Evolutionary conservation across 2,113 vertebrate species (phyloP), one percentile per base, ranked within the genome.

Genomic region (Rhynchopsitta pachyrhyncha): DNA sequence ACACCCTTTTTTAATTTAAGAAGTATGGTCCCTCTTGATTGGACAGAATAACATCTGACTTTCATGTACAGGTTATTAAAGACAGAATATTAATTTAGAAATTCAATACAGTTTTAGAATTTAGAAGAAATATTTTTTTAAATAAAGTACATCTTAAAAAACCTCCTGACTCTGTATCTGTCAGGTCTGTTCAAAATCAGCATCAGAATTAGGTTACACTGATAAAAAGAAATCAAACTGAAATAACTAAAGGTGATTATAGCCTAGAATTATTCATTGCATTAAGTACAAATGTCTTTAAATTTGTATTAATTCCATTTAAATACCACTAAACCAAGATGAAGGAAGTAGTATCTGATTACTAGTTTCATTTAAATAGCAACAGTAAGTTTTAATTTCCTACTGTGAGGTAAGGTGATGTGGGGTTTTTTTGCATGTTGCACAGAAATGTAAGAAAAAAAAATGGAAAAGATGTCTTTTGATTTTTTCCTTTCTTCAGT

Each of bases 221-320:
- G 50, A 59, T 59, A 59, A 59, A 85, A 87, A 53, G 10, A 62
- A 85, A 47, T 47, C 7, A 85, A 77, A 85, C 12, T 57, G 37
- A 90, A 85, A 82, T 79, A 96, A 92, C 47, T 70, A 84, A 42
- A 86, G 33, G 9, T 52, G 53, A 86, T 57, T 83, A 86, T 62
- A 90, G n/a, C 28, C 24, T 47, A 81, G 49, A 78, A 87, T 89
- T 93, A 25, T 77, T 77, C 33, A 68, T 95, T 90, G 47, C 37
- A 91, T 73, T 95, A 69, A 93, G 47, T 46, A 80, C 20, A 85
- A 39, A 27, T 70, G n/a, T 64, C 88, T 68, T 92, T 88, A 94
- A 79, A 95, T 88, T 92, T 91, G 55, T 92, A 96, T 95, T 96
- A 91, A 97, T 96, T 93, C 86, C 50, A 89, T 94, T 93, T 97